Evolutionary conservation across 1,140 invertebrate species (phyloP), one percentile per base, ranked within the genome.

Genomic region (Apolygus lucorum): DNA sequence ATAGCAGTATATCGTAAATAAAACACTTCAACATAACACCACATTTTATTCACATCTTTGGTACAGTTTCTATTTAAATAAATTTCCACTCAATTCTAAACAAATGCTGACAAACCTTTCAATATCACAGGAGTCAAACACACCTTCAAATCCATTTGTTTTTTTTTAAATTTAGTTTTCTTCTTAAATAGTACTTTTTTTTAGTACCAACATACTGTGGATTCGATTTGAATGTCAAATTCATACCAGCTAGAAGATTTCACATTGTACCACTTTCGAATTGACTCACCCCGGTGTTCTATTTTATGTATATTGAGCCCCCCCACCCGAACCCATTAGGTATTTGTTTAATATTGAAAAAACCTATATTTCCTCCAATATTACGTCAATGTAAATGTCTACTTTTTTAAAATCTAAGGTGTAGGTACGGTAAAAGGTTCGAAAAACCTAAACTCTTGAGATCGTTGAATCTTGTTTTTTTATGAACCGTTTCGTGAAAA

Each of bases 31-130:
- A 59, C 54, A 22, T 59, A 59, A 59, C 54, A 59, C 54, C 54
- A 59, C 54, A 59, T 59, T 59, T 59, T 59, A 59, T 59, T 59
- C 54, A 59, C 54, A 59, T 59, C 54, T 59, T 59, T 59, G 54
- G 54, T 59, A 59, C 54, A 59, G 8, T 59, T 59, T 59, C 54
- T 59, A 59, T 24, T 59, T 59, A 59, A 59, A 59, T 59, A 59
- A 59, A 59, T 59, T 59, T 59, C 54, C 54, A 11, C 22, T 42
- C 54, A 59, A 24, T 59, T 24, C 22, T 59, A 59, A 59, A 59
- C 34, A 42, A 59, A 59, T 59, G 54, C 54, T 59, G 54, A 59
- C 54, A 59, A 59, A 59, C 54, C 54, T 17, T 59, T 59, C 54
- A 24, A 17, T 59, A 59, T 59, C 54, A 59, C 54, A 59, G 54